phyloP scores from a whole-genome alignment of 1,140 invertebrate genomes.

The Lucilia cuprina region DNA sequence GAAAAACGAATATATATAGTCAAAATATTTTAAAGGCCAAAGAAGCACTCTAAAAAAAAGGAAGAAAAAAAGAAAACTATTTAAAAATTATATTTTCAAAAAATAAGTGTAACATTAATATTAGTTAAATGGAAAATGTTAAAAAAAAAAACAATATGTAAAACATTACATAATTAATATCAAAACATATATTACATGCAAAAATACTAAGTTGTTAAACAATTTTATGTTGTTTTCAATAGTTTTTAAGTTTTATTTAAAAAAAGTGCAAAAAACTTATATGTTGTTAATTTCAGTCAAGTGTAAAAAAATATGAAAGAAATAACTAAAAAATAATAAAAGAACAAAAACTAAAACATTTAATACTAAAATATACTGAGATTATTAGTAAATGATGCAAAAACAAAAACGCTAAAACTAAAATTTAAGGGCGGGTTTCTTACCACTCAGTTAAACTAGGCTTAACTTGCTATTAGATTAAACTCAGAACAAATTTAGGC shows the following conservation, averaged over 20 bases:
- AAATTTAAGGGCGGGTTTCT: too few species aligned
- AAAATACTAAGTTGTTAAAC: neutral
- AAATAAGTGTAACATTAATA: too few species aligned
- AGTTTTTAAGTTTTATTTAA: neutral
- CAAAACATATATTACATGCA: neutral
- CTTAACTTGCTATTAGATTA: too few species aligned
- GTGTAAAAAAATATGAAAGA: neutral
- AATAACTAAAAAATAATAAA: neutral
- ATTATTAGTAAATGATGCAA: neutral
- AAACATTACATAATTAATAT: neutral
- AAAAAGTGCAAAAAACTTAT: neutral
- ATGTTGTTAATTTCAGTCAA: neutral
- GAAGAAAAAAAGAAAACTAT: neutral
- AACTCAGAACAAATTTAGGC: too few species aligned
- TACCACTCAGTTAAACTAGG: too few species aligned
- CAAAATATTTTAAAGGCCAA: conserved; percentile 16
- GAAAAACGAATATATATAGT: neutral
- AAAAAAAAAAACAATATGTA: neutral
- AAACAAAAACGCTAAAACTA: too few species aligned
- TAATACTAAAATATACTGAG: neutral
- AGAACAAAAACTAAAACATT: neutral
- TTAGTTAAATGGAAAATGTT: too few species aligned
- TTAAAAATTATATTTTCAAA: neutral
- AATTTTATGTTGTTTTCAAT: neutral
- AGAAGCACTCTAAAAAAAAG: conserved; percentile 1